Conservation (phyloP, 2,888 invertebrate species). For the Trissolcus japonicus region DNA sequence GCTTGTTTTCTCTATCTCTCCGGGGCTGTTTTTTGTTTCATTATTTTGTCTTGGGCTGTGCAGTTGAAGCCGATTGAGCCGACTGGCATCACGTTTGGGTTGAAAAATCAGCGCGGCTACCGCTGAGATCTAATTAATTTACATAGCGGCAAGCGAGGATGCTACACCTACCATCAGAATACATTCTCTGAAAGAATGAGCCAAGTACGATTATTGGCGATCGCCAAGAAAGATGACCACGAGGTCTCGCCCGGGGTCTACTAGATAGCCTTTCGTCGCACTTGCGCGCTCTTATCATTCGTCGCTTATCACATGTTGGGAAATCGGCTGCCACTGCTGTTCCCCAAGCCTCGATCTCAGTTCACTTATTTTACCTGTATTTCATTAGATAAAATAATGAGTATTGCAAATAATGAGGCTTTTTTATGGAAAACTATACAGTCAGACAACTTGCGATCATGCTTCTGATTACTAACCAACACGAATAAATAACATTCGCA, state of each 20-base stretch:
- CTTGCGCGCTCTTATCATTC: constrained; percentile 40
- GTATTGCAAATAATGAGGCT: constrained; percentile 20
- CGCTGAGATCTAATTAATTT: constrained; percentile 71
- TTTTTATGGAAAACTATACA: neutral
- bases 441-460: neutral
- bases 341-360: constrained; percentile 16
- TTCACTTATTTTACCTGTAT: constrained; percentile 11
- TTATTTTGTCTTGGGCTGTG: constrained; percentile 45
- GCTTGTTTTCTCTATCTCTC: constrained; percentile 8
- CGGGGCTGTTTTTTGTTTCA: constrained; percentile 32
- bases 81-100: constrained; percentile 61
- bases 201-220: constrained; percentile 57
- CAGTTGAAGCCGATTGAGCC: constrained; percentile 28
- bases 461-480: neutral
- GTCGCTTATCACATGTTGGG: constrained; percentile 45
- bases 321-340: constrained; percentile 37
- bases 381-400: constrained; percentile 17
- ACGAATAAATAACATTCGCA: neutral
- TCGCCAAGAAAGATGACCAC: constrained; percentile 54
- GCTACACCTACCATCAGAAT: constrained; percentile 41
- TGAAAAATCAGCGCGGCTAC: constrained; percentile 69
- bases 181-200: constrained; percentile 50
- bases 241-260: constrained; percentile 43
- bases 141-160: constrained; percentile 65
- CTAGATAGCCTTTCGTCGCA: constrained; percentile 49